These are phyloP conservation scores for Acheta domesticus DNA, from an alignment of 2,888 invertebrate genomes.

Conservation along the genomic window DNA sequence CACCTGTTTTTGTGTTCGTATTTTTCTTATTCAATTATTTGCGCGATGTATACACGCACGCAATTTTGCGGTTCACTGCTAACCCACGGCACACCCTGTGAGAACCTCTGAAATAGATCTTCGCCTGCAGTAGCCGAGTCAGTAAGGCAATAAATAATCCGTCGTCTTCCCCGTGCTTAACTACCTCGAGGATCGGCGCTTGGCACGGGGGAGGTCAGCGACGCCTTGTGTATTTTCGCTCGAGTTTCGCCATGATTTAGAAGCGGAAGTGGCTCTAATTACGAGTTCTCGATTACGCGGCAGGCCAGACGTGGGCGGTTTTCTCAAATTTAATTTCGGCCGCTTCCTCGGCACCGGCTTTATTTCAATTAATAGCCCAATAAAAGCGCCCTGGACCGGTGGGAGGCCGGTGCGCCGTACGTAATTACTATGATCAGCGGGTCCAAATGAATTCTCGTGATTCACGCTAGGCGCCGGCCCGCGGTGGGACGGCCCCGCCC, in stretches of 20 bases:
- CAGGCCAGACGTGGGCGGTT: background rate
- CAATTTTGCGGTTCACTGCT: no score
- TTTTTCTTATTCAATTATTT: no score
- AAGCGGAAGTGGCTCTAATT: background rate
- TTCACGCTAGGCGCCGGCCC: background rate
- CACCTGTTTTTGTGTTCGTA: no score
- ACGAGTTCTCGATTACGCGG: slow-evolving; percentile 18
- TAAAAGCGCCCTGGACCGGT: background rate
- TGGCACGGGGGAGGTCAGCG: no score
- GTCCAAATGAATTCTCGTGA: slow-evolving; percentile 18
- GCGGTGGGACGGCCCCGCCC: background rate
- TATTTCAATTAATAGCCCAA: background rate
- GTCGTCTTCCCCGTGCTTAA: no score
- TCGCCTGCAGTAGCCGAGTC: no score
- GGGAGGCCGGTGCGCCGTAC: background rate
- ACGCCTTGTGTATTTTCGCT: no score
- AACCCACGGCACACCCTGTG: no score
- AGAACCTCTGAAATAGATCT: no score
- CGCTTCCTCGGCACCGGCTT: slow-evolving; percentile 3
- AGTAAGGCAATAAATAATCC: no score
- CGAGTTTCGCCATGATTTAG: background rate
- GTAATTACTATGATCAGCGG: slow-evolving; percentile 9
- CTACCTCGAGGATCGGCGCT: no score
- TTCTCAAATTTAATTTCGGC: slow-evolving; percentile 4
- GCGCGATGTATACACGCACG: no score